Evolutionary conservation across 2,113 vertebrate genomes (phyloP), one percentile per base, ranked within the genome.

Genomic region (Dissostichus mawsoni): DNA sequence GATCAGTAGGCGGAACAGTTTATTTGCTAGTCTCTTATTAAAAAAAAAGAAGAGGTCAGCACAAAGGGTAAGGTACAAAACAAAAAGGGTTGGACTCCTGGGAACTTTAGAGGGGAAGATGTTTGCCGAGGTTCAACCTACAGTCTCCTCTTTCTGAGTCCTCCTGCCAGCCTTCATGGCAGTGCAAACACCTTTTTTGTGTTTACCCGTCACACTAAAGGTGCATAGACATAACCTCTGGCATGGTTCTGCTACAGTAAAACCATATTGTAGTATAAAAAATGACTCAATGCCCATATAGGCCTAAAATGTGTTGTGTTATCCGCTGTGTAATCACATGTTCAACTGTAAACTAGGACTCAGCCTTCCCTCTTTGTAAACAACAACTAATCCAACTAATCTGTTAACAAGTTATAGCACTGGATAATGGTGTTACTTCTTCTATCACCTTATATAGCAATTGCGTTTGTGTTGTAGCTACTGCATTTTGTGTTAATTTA

Each of bases 351-450:
- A 78, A 72, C 45, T 5, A 62, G 29, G 47, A 44, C 25, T 80
- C 53, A 61, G 57, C 57, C 1, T 45, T 76, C 50, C 47, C 48
- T 67, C n/a, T 29, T 3, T n/a, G 53, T 81, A 65, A 80, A 84
- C 74, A 82, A 61, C 74, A 51, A 17, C 63, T 84, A 76, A 81
- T 83, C 75, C 64, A 52, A 11, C 55, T 80, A 82, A 55, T 79
- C 72, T 55, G 58, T 18, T 20, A 4, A 69, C 8, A 45, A 33
- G 44, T 57, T 62, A 11, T 44, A 83, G 51, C 57, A 3, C 41
- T 10, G 16, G 5, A 50, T 11, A 50, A 18, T 10, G n/a, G 20
- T n/a, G 17, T 61, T 36, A 74, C 44, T 36, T 74, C 45, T 12
- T 18, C 3, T 1, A 13, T 58, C 51, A 44, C 10, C 20, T 44